phyloP scores from a whole-genome alignment of 2,113 vertebrate species.

The Charadrius vociferus region DNA sequence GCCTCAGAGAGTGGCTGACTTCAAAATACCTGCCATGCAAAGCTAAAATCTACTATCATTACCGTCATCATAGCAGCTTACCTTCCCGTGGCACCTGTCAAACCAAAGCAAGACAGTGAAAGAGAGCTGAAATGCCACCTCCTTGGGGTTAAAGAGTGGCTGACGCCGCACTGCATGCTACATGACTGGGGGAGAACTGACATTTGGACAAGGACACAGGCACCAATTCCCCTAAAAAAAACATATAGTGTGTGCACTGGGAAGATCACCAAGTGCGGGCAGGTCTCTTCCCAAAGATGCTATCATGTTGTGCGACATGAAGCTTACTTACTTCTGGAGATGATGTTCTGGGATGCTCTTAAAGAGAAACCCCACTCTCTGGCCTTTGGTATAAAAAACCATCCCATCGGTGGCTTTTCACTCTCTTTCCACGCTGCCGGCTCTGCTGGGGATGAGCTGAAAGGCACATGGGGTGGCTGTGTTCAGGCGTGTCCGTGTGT shows the following conservation, averaged over 20 bases:
- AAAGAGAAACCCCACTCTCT: not conserved
- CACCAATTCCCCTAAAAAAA: not conserved
- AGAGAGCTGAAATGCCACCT: not conserved
- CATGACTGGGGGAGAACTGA: not conserved
- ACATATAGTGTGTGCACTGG: not conserved
- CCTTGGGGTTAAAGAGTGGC: not conserved
- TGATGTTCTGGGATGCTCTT: not conserved
- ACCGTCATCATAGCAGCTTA: not conserved
- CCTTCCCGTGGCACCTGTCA: not conserved
- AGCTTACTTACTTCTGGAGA: not conserved
- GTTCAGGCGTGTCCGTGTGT: not conserved
- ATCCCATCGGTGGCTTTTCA: not conserved
- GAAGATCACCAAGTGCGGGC: not conserved
- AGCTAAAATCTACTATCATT: not conserved
- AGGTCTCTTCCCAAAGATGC: not conserved
- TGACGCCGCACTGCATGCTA: rapidly evolving
- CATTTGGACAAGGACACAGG: not conserved
- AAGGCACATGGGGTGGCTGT: not conserved
- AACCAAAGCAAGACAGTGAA: not conserved
- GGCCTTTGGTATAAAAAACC: not conserved
- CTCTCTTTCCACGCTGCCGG: not conserved
- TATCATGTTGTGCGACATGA: rapidly evolving
- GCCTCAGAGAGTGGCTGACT: not conserved
- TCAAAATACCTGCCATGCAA: not conserved
- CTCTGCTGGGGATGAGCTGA: not conserved